Percentiles rank a stretch among this genome's conserved stretches.
Conservation (phyloP, 64 coral and sea anemone genomes). For the Pocillopora verrucosa region DNA sequence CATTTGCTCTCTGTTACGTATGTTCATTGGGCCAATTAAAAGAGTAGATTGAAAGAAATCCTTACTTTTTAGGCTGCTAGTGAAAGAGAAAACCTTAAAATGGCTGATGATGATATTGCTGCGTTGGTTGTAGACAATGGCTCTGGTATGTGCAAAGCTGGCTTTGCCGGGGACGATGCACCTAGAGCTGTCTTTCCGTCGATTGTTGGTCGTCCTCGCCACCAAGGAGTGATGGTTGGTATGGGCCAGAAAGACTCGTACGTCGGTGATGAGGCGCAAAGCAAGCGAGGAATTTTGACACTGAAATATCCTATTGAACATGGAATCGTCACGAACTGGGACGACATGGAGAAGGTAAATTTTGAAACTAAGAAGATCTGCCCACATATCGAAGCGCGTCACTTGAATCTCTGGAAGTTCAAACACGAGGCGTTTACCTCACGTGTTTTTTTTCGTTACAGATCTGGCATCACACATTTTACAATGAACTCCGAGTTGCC, state of each 20-base stretch:
- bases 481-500: slow-evolving; percentile 62
- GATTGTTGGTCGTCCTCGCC: slow-evolving; percentile 70
- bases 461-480: slow-evolving; percentile 61
- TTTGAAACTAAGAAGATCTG: not conserved
- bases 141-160: slow-evolving; percentile 91
- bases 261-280: slow-evolving; percentile 62
- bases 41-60: not conserved
- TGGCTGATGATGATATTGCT: slow-evolving; percentile 90
- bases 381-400: no score
- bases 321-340: slow-evolving; percentile 78
- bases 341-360: slow-evolving; percentile 72
- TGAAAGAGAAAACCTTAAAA: slow-evolving; percentile 18
- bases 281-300: slow-evolving; percentile 65
- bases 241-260: slow-evolving; percentile 76
- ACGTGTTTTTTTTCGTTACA: not conserved
- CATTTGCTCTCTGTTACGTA: slow-evolving; percentile 36
- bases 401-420: slow-evolving; percentile 16
- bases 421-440: not conserved
- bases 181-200: slow-evolving; percentile 81
- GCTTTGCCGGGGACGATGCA: slow-evolving; percentile 89
- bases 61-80: not conserved
- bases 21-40: not conserved
- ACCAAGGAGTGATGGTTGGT: slow-evolving; percentile 67
- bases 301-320: slow-evolving; percentile 68
- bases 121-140: slow-evolving; percentile 89